Base-by-base conservation (phyloP, 2,113 vertebrate genomes). In the Spizaetus ornatus region DNA sequence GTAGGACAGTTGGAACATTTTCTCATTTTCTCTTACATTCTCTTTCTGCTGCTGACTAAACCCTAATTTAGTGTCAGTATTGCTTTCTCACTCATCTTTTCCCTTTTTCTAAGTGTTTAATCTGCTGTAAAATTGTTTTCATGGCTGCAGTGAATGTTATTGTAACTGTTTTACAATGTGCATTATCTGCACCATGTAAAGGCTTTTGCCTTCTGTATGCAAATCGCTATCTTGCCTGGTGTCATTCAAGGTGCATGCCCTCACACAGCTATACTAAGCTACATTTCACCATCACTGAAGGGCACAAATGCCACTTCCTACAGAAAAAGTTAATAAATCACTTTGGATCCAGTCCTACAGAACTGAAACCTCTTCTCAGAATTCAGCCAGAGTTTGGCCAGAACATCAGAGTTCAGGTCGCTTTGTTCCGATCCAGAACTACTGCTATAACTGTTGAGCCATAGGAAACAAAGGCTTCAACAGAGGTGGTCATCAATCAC, bases 121-220 rank as follows among this genome's bases (percentile, higher is more conserved):
- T 98, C 97, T 97, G 96, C 97, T 98, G 97, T 98, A 97, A 98
- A 97, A 98, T 98, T 97, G 96, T 98, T 97, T 97, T 96, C 96
- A 95, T 91, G 95, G 96, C 82, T 92, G 81, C 77, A 92, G 95
- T 86, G 93, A 86, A 88, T 96, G 93, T 97, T 97, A 95, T 93
- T 97, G 93, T 95, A 97, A 82, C 95, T 97, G 93, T 88, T 97
- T 95, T 95, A 97, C 96, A 97, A 80, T 55, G 72, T 66, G 94
- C 80, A 93, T 97, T 98, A 94, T 96, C 90, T 86, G 92, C 82
- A 48, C 81, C 53, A 78, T 95, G 93, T 56, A 94, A 97, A 96
- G 78, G 83, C 82, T 91, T 95, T 92, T 94, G 86, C 72, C 34
- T 90, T 87, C 93, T 94, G 32, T 95, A 82, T 96, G 97, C 96